A percentile compares a stretch with the other conserved stretches of the same genome.
Conservation (phyloP, 2,797 vertebrate genomes). For the Acestrorhynchus altus region DNA sequence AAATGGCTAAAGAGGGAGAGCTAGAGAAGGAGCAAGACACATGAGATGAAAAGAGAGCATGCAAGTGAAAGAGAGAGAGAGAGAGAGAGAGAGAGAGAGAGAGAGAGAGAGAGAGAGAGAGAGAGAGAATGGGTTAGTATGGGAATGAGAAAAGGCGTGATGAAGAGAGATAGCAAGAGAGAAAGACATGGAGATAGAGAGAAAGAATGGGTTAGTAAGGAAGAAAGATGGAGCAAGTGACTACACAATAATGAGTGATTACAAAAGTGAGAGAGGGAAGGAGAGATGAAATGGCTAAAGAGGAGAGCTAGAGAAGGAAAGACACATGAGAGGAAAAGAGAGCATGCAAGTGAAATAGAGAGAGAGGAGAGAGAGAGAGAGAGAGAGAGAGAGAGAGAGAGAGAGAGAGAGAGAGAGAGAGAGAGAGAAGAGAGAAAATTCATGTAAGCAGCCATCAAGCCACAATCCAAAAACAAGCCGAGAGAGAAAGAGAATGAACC, state of each 20-base stretch:
- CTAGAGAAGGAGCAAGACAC: not conserved
- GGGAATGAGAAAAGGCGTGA: not conserved
- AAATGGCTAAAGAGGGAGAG: not conserved
- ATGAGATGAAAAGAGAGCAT: not conserved
- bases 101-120: too few species aligned
- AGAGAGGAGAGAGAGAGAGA: not conserved
- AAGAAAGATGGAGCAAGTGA: not conserved
- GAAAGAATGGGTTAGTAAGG: not conserved
- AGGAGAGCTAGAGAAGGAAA: not conserved
- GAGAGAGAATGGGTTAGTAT: not conserved
- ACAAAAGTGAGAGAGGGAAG: conserved; percentile 1
- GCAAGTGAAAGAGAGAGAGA: not conserved
- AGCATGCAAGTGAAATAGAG: not conserved
- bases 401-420: not conserved
- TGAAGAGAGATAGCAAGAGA: not conserved
- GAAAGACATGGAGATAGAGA: not conserved
- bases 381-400: not conserved
- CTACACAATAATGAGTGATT: not conserved
- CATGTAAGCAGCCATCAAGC: conserved; percentile 64
- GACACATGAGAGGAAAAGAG: not conserved
- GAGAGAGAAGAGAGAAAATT: conserved; percentile 36
- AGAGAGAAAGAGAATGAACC: not conserved
- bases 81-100: not conserved
- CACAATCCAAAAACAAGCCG: conserved; percentile 50
- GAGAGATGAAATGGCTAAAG: not conserved